Evolutionary conservation across 2,888 invertebrate species (phyloP), one percentile per base, ranked within the genome.

Genomic region (Xylota sylvarum): DNA sequence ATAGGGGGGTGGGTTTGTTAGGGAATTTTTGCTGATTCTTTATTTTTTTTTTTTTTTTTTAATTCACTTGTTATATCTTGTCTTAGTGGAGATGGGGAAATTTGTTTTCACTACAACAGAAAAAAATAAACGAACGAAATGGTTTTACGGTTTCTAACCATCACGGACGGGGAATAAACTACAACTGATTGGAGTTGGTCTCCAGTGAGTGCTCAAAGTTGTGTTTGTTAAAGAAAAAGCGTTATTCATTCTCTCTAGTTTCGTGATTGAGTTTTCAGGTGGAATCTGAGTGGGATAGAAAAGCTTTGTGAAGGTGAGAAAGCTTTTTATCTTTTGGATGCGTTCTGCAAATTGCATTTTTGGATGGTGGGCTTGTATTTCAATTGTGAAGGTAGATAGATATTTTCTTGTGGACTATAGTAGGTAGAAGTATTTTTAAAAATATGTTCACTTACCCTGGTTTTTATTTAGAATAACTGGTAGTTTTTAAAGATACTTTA

Each of bases 151-250:
- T 70, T 76, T 43, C 30, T 65, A 70, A 83, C 87, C 87, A 87
- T 87, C 74, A 87, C 87, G 83, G 64, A 74, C 83, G 83, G 78
- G 78, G 37, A 62, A 70, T 62, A 58, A 74, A 83, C 73, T 87
- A 87, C 83, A 87, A 87, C 87, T 87, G 74, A 79, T 37, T 73
- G 77, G 56, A 86, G 65, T 60, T 67, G 40, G 43, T 52, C 67
- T 37, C 43, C 32, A 62, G 43, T 55, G 62, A 65, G 50, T 52
- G 65, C 40, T 52, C 62, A 62, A 77, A 77, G 77, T 7, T 7
- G 30, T 27, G 37, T 48, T 58, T 12, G n/a, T 43, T 64, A 55
- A 56, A 55, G 62, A n/a, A 82, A 86, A 86, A 82, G 62, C 69
- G 56, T 37, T 60, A 5, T 35, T 69, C 35, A 19, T 58, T 30